Base-by-base conservation (phyloP, 2,797 vertebrate species). In the Lacerta bilineata region DNA sequence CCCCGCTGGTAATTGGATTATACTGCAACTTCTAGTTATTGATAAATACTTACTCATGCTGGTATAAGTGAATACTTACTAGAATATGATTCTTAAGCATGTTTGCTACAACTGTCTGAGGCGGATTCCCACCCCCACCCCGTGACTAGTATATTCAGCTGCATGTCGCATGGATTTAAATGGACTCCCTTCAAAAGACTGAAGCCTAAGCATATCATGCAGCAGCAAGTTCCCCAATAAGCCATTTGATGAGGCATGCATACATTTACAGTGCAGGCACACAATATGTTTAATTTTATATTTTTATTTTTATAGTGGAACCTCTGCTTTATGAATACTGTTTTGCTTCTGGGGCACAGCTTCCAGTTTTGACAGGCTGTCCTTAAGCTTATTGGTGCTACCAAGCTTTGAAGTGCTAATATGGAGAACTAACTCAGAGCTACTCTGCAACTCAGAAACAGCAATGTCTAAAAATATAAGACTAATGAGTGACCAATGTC, bases 21-120 rank as follows among this genome's bases (percentile, higher is more conserved):
- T 83, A 80, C 74, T 88, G 23, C 59, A 15, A 69, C 33, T 87
- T 55, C 61, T 69, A 8, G 7, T 69, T 20, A 83, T 80, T 66
- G 71, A 79, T 41, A 13, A 43, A 80, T 80, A n/a, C 9, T 64
- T 88, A 61, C 5, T 55, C 23, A 4, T 7, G n/a, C n/a, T 72
- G 15, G 66, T 71, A 11, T 72, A 55, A 72, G 8, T 72, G 55
- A 55, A 46, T 33, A 18, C 20, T 84, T 72, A 55, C 13, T 72
- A 36, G 23, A 55, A 33, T 72, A n/a, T 7, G 20, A 27, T 72
- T 55, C 46, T 55, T 25, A 25, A 83, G 9, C 69, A 72, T 10
- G n/a, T 41, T 27, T 72, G 43, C n/a, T 39, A 39, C 29, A 59
- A 29, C 15, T 50, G 29, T 9, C 68, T 50, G 20, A 59, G 20